Conservation (phyloP, 2,888 invertebrate species). For the Agapostemon virescens region DNA sequence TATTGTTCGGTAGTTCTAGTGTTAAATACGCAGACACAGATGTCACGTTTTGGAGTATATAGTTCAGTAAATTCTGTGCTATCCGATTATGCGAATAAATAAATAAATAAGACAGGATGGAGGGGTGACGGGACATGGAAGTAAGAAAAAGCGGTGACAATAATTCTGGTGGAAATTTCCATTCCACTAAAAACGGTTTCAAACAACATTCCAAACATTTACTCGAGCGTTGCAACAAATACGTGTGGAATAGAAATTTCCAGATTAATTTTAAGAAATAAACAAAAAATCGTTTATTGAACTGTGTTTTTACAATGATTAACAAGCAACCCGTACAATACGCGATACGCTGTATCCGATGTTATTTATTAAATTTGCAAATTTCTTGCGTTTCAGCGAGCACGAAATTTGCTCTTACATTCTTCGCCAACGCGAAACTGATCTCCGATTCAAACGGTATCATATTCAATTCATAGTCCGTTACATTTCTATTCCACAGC, state of each 20-base stretch:
- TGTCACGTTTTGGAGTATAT: neutral
- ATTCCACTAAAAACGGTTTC: slow-evolving; percentile 76
- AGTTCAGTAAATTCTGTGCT: neutral
- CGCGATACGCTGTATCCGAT: slow-evolving; percentile 23
- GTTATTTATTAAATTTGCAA: slow-evolving; percentile 17
- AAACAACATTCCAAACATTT: slow-evolving; percentile 12
- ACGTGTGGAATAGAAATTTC: slow-evolving; percentile 81
- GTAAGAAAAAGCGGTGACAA: slow-evolving; percentile 50
- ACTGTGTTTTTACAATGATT: slow-evolving; percentile 50
- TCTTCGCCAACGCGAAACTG: slow-evolving; percentile 32
- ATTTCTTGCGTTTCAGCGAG: slow-evolving; percentile 10
- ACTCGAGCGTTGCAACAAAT: slow-evolving; percentile 29
- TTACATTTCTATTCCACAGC: slow-evolving; percentile 76
- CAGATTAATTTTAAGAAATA: slow-evolving; percentile 56
- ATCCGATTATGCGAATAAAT: neutral
- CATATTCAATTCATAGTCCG: slow-evolving; percentile 2
- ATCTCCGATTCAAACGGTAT: slow-evolving; percentile 19
- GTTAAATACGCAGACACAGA: neutral
- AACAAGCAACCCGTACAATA: slow-evolving; percentile 27
- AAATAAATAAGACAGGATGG: slow-evolving; percentile 2
- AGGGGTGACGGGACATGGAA: slow-evolving; percentile 1
- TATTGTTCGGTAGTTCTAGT: no score
- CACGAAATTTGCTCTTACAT: slow-evolving; percentile 20
- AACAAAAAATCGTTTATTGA: slow-evolving; percentile 60
- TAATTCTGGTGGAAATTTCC: slow-evolving; percentile 79